Evolutionary conservation across 2,797 vertebrate species (phyloP).

Genomic region (Peromyscus melanophrys): DNA sequence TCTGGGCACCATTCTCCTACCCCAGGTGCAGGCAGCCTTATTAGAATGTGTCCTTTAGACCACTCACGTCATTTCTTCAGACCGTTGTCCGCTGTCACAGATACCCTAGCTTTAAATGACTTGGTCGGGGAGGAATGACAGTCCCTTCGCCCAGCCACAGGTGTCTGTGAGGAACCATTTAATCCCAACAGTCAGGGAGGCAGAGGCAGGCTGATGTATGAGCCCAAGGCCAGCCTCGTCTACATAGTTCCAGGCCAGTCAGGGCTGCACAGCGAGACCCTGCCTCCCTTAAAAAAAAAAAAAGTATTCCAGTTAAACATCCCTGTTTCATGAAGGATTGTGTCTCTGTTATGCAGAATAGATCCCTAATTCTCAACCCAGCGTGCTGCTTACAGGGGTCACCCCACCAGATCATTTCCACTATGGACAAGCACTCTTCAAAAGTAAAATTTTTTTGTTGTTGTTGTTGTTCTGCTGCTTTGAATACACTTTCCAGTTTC

Average conservation of each 20-base stretch:
- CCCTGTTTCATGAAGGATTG: not conserved
- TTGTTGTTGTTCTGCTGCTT: slow-evolving; percentile 13
- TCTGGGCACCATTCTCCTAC: not conserved
- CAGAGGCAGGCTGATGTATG: not conserved
- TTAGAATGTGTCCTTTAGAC: not conserved
- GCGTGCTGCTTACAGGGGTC: not conserved
- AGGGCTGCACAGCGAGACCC: not conserved
- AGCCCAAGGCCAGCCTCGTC: not conserved
- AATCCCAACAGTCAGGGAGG: not conserved
- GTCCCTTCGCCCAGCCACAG: not conserved
- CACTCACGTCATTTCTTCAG: not conserved
- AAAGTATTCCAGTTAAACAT: not conserved
- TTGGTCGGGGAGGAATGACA: not conserved
- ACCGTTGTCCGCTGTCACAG: not conserved
- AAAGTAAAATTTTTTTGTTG: slow-evolving; percentile 10
- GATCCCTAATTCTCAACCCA: slow-evolving; percentile 10
- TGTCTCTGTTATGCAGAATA: slow-evolving; percentile 36
- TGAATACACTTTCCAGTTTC: slow-evolving; percentile 65
- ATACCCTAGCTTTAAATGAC: not conserved
- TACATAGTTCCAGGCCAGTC: not conserved
- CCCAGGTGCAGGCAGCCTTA: not conserved
- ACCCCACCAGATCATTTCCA: not conserved
- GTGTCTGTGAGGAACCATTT: not conserved
- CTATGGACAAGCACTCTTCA: slow-evolving; percentile 54
- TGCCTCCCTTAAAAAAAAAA: not conserved